Conservation (phyloP, 2,888 invertebrate genomes). For the Pheosia gnoma region DNA sequence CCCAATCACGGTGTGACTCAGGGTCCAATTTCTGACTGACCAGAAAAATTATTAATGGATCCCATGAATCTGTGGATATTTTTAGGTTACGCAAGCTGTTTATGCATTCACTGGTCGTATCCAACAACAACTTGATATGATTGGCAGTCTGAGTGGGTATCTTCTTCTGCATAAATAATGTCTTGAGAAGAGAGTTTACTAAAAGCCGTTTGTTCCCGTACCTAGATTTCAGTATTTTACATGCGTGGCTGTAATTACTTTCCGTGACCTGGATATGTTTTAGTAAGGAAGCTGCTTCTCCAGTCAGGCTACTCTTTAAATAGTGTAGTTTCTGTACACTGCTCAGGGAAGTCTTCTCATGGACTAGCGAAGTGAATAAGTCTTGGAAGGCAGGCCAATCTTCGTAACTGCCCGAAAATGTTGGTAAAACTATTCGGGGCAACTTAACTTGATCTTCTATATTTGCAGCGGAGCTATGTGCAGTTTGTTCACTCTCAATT, state of each 20-base stretch:
- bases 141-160: constrained; percentile 3
- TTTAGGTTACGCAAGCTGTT: constrained; percentile 8
- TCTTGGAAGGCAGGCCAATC: constrained; percentile 18
- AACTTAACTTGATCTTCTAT: constrained; percentile 11
- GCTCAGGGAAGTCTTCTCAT: constrained; percentile 8
- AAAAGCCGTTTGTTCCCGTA: constrained; percentile 12
- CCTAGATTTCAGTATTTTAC: constrained; percentile 6
- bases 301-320: constrained; percentile 15
- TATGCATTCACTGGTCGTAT: constrained; percentile 14
- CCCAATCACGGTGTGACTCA: constrained; percentile 33
- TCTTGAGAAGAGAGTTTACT: constrained; percentile 11
- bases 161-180: constrained; percentile 10
- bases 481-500: not conserved
- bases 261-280: constrained; percentile 15
- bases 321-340: constrained; percentile 19
- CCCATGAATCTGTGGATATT: constrained; percentile 15
- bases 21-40: constrained; percentile 32
- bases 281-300: constrained; percentile 13
- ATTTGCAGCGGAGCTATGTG: not conserved
- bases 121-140: constrained; percentile 11
- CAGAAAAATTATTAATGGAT: constrained; percentile 31
- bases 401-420: constrained; percentile 15
- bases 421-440: constrained; percentile 13
- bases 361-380: constrained; percentile 12
- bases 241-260: constrained; percentile 14